Conservation (phyloP, 2,113 vertebrate genomes). For the Hippocampus zosterae region DNA sequence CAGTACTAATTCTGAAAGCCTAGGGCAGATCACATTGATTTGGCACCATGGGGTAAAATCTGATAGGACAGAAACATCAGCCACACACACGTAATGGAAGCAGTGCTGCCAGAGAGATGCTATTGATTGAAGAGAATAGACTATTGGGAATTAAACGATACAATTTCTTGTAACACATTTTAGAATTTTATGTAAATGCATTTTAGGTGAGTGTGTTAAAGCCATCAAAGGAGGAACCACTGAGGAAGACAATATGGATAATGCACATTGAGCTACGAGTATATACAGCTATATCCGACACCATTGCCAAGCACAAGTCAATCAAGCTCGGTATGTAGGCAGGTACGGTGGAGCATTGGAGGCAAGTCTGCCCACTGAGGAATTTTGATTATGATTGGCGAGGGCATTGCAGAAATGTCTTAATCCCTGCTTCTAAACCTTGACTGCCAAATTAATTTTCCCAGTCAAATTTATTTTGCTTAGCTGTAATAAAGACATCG, state of each 20-base stretch:
- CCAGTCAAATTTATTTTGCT: constrained; percentile 7
- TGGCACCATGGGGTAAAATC: not conserved
- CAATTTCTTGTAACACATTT: not conserved
- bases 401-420: constrained; percentile 12
- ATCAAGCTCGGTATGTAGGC: not conserved
- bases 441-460: constrained; percentile 29
- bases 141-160: not conserved
- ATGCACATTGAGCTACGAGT: not conserved
- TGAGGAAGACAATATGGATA: not conserved
- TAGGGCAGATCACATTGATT: not conserved
- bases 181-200: not conserved
- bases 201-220: not conserved
- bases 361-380: not conserved
- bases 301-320: not conserved
- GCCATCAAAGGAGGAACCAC: not conserved
- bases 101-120: not conserved
- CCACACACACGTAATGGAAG: not conserved
- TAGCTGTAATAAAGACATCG: constrained; percentile 11
- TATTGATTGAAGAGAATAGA: not conserved
- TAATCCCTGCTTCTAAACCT: constrained; percentile 6
- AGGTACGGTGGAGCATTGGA: not conserved
- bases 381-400: constrained; percentile 13
- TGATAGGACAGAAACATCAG: not conserved
- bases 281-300: not conserved
- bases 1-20: no score